Evolutionary conservation across 1,140 invertebrate species (phyloP).

Genomic region (Tetramorium alpestre): DNA sequence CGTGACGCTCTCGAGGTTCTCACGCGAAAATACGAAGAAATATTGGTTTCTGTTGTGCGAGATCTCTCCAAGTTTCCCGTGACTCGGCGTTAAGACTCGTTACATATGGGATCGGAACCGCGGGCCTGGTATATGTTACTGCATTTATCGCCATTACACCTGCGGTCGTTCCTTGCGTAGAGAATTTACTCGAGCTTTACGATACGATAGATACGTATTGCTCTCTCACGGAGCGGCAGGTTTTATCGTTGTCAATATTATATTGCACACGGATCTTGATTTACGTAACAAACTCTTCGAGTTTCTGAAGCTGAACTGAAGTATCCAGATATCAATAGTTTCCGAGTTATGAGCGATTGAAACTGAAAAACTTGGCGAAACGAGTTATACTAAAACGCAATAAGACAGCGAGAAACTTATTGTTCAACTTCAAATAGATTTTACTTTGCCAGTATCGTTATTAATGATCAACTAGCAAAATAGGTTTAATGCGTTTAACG

Average conservation of each 20-base stretch:
- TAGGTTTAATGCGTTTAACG: not conserved
- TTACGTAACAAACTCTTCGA: constrained; percentile 14
- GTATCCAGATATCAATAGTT: constrained; percentile 3
- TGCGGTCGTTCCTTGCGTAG: not conserved
- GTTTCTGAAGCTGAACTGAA: not conserved
- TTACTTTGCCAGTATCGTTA: not conserved
- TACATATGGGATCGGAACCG: not conserved
- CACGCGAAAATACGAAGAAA: not conserved
- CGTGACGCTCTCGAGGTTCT: not conserved
- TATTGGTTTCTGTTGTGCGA: constrained; percentile 28
- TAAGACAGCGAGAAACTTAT: not conserved
- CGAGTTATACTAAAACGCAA: not conserved
- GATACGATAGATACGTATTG: not conserved
- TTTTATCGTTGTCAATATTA: constrained; percentile 20
- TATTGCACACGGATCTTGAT: constrained; percentile 1
- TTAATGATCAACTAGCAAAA: not conserved
- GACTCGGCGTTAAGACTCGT: not conserved
- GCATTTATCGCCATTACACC: not conserved
- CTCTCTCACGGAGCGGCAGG: not conserved
- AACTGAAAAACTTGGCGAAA: constrained; percentile 12
- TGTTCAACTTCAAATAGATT: not conserved
- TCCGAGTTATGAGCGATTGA: constrained; percentile 4
- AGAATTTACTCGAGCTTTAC: not conserved
- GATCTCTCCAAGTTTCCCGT: not conserved
- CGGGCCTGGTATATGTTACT: not conserved